Percentiles rank a stretch among this genome's conserved stretches.
These are phyloP conservation scores for Heliconius nattereri DNA, from an alignment of 1,140 invertebrate genomes.

Conservation along the genomic window DNA sequence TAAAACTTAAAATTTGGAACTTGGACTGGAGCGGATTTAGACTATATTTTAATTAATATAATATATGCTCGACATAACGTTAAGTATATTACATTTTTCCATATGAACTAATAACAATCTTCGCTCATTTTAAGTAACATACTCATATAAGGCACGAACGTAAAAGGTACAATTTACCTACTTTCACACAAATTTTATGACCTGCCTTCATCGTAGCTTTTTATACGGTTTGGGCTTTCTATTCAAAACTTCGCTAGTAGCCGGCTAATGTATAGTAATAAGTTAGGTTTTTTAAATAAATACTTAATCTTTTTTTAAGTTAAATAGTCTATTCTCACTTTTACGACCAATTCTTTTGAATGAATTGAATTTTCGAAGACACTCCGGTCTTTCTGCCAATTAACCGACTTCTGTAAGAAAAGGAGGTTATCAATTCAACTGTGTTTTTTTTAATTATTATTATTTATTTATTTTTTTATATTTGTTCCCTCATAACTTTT, in stretches of 20 bases:
- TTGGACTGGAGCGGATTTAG: no score
- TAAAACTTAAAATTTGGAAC: no score
- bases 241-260: slow-evolving; percentile 24
- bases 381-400: no score
- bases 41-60: no score
- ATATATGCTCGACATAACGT: no score
- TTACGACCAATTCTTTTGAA: not conserved
- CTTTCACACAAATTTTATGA: slow-evolving; percentile 35
- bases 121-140: slow-evolving; percentile 24
- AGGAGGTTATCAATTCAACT: no score
- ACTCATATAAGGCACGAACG: slow-evolving; percentile 10
- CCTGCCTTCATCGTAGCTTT: slow-evolving; percentile 30
- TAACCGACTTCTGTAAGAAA: no score
- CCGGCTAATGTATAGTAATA: slow-evolving; percentile 21
- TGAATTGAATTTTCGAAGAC: no score
- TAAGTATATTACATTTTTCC: not conserved
- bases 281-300: slow-evolving; percentile 17
- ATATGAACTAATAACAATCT: not conserved
- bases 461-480: no score
- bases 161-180: slow-evolving; percentile 33
- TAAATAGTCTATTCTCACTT: not conserved
- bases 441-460: no score
- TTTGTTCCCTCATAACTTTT: no score
- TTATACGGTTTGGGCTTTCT: slow-evolving; percentile 32
- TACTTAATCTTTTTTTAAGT: slow-evolving; percentile 18